Conservation (phyloP, 2,797 vertebrate species). For the Microctenopoma steveboyesi region DNA sequence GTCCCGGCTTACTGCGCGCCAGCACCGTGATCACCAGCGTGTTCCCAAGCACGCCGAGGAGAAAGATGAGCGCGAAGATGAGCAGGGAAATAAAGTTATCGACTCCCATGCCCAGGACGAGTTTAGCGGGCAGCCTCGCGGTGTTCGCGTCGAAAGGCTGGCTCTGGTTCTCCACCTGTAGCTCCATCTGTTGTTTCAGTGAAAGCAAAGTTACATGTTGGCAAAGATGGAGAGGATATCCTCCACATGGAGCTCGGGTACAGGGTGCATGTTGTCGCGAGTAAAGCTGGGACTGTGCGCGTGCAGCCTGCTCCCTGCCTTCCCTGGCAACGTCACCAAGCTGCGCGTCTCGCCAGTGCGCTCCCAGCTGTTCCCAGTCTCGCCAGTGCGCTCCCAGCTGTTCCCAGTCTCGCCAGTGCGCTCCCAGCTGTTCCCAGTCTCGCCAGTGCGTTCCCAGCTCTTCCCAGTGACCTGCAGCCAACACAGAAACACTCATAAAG, state of each 20-base stretch:
- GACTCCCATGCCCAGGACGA: slow-evolving; percentile 82
- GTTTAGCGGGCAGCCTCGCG: slow-evolving; percentile 34
- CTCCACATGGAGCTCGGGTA: neutral
- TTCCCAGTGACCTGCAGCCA: slow-evolving; percentile 5
- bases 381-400: too few species aligned
- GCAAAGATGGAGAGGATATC: neutral
- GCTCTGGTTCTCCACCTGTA: slow-evolving; percentile 58
- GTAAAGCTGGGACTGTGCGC: slow-evolving; percentile 29
- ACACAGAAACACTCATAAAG: too few species aligned
- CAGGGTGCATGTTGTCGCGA: neutral
- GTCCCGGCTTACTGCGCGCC: slow-evolving; percentile 90
- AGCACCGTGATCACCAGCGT: slow-evolving; percentile 96
- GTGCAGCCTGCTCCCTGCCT: slow-evolving; percentile 30
- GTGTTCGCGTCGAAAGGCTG: slow-evolving; percentile 27
- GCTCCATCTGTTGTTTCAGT: slow-evolving; percentile 40
- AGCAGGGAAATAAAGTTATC: slow-evolving; percentile 91
- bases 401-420: too few species aligned
- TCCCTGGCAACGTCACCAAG: slow-evolving; percentile 47
- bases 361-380: too few species aligned
- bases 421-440: neutral
- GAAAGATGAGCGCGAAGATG: slow-evolving; percentile 93
- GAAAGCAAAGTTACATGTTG: slow-evolving; percentile 38
- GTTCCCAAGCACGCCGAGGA: slow-evolving; percentile 94
- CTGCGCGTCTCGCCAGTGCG: slow-evolving; percentile 44
- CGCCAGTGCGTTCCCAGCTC: neutral